Evolutionary conservation across 2,797 vertebrate species (phyloP), one percentile per base, ranked within the genome.

Genomic region (Notoglanidium macrostoma): DNA sequence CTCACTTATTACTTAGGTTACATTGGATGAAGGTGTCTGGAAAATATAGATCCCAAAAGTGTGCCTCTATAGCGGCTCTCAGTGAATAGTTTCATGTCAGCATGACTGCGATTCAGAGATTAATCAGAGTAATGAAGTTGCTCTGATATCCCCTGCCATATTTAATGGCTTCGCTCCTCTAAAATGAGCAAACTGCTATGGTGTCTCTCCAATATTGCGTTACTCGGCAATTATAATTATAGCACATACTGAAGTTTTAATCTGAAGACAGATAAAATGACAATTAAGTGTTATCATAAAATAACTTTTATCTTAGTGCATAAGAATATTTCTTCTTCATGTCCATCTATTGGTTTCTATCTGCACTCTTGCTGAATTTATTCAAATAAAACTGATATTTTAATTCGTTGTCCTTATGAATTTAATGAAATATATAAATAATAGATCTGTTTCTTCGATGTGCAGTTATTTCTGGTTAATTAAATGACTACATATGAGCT

Each of bases 241-340:
- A 35, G 29, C 40, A 76, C 77, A 81, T 44, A 55, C 7, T 23
- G 8, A 84, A 40, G 70, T 85, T 82, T 79, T 54, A 86, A 68
- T 84, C 9, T 46, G 61, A 79, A 63, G 68, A 63, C 15, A 85
- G 29, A 86, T 67, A 23, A 87, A 85, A 72, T 55, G 19, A 73
- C 86, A 78, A 77, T 86, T 49, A 84, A 74, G 29, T 49, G 7
- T 87, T 67, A 74, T 59, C 46, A 70, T 78, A 83, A 74, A 57
- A 65, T 23, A 7, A 65, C 19, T 81, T 86, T 84, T 17, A 89
- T 70, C 68, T 35, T 32, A 63, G 12, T 26, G 26, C 23, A 46
- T 19, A 5, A 19, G 29, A 57, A 84, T 87, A 87, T 73, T 80
- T 72, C 67, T 74, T 46, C 17, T 77, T 78, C 70, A 55, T 26